Evolutionary conservation across 2,113 vertebrate genomes (phyloP).

Genomic region (Pseudopipra pipra): DNA sequence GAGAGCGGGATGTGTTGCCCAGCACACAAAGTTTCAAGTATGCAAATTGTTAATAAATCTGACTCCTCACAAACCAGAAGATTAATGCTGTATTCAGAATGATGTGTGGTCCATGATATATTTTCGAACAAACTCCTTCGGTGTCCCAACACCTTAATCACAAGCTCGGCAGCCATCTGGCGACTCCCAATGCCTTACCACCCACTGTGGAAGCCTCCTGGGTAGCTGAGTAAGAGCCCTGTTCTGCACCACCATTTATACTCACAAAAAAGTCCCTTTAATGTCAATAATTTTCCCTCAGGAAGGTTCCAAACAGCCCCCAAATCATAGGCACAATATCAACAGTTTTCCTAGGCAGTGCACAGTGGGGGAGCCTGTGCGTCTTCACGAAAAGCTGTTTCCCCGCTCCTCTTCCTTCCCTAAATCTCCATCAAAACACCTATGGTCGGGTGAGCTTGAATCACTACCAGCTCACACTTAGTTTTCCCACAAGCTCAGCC

Average conservation of each 20-base stretch:
- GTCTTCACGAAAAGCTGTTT: background rate
- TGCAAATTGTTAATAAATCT: conserved; percentile 24
- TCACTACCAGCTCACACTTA: background rate
- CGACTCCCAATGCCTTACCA: background rate
- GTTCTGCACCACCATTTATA: background rate
- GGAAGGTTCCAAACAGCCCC: background rate
- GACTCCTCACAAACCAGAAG: background rate
- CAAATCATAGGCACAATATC: background rate
- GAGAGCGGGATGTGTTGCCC: background rate
- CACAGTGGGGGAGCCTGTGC: background rate
- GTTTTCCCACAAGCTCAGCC: background rate
- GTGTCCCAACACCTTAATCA: background rate
- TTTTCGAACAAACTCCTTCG: background rate
- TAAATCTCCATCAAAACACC: background rate
- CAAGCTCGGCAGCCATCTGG: background rate
- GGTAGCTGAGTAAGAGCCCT: background rate
- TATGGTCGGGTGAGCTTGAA: background rate
- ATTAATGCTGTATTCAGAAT: background rate
- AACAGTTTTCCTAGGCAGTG: background rate
- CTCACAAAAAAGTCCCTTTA: background rate
- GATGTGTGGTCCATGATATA: background rate
- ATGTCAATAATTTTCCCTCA: background rate
- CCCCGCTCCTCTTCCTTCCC: background rate
- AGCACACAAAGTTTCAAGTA: background rate
- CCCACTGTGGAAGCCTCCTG: background rate